Evolutionary conservation across 2,797 vertebrate species (phyloP).

Genomic region (Chaunax sp.): DNA sequence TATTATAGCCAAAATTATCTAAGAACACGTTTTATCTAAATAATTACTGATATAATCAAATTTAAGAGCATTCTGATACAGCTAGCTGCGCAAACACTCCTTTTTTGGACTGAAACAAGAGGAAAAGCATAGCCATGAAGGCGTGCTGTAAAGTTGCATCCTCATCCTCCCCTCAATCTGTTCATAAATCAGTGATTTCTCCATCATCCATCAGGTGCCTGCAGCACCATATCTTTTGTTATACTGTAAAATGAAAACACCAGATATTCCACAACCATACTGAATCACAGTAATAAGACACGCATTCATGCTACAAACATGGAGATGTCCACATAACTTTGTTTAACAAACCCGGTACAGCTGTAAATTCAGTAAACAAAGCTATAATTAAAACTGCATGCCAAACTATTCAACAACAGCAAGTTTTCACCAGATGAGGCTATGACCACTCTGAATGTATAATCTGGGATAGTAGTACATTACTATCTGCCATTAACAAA

Average conservation of each 20-base stretch:
- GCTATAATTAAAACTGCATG: not conserved
- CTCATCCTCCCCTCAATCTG: not conserved
- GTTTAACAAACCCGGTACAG: not conserved
- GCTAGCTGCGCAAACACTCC: too few relatives aligned
- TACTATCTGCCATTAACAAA: too few relatives aligned
- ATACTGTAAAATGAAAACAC: not conserved
- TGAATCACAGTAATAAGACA: not conserved
- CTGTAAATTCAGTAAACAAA: conserved; percentile 1
- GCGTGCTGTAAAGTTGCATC: not conserved
- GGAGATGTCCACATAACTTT: not conserved
- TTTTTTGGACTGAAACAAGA: not conserved
- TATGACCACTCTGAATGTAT: not conserved
- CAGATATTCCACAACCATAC: too few relatives aligned
- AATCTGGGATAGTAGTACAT: not conserved
- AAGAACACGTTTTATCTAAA: too few relatives aligned
- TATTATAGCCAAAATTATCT: too few relatives aligned
- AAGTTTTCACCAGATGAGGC: not conserved
- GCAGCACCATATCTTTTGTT: not conserved
- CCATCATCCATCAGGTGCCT: not conserved
- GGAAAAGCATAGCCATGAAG: not conserved
- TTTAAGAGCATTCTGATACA: too few relatives aligned
- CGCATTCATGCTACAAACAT: not conserved
- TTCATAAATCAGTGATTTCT: not conserved
- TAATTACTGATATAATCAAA: not conserved
- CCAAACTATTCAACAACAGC: too few relatives aligned